Evolutionary conservation across 2,888 invertebrate genomes (phyloP).

Genomic region (Oasisia sp.): DNA sequence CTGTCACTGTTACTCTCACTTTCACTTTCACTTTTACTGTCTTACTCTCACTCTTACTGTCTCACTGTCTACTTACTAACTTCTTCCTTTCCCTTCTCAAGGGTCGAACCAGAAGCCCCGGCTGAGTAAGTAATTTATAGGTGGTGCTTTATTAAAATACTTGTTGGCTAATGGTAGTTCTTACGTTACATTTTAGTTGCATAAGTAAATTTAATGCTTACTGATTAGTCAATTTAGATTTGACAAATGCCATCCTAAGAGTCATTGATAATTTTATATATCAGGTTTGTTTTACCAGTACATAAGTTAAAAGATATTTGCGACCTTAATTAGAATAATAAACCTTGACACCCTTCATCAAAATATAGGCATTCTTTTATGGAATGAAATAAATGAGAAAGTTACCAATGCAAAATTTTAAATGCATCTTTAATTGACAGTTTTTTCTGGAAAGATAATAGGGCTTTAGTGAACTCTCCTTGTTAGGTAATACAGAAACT

Average conservation of each 20-base stretch:
- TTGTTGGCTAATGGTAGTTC: background rate
- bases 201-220: background rate
- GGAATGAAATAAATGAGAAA: background rate
- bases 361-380: background rate
- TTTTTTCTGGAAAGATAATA: background rate
- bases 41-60: too few relatives aligned
- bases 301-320: background rate
- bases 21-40: background rate
- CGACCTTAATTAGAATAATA: background rate
- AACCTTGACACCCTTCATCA: background rate
- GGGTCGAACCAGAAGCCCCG: background rate
- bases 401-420: background rate
- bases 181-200: background rate
- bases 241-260: too few relatives aligned
- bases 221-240: too few relatives aligned
- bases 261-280: background rate
- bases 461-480: background rate
- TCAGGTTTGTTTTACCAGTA: background rate
- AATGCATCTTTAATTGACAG: background rate
- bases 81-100: background rate
- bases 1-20: background rate
- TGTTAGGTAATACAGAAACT: background rate
- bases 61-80: background rate
- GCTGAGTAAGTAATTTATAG: background rate
- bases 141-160: background rate